phyloP scores from a whole-genome alignment of 2,888 invertebrate species.

The Macrosoma leucophasiata region DNA sequence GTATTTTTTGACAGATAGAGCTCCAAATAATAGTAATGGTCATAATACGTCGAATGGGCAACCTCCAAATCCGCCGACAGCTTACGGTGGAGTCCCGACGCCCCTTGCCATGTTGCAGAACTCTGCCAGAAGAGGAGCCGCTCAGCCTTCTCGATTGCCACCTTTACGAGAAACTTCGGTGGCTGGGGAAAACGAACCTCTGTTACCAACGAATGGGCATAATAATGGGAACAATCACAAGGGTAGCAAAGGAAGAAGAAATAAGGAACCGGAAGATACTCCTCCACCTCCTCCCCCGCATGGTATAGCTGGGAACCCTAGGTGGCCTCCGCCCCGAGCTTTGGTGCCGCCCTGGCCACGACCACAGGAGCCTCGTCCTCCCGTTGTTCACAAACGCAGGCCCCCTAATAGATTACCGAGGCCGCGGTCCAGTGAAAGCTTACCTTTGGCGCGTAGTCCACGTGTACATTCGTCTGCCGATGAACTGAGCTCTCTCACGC shows the following conservation, averaged over 20 bases:
- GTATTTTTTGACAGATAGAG: slow-evolving; percentile 88
- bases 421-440: slow-evolving; percentile 80
- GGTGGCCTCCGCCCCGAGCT: slow-evolving; percentile 70
- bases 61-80: slow-evolving; percentile 53
- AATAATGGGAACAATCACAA: slow-evolving; percentile 58
- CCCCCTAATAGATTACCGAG: slow-evolving; percentile 72
- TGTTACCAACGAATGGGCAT: slow-evolving; percentile 62
- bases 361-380: slow-evolving; percentile 62
- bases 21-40: slow-evolving; percentile 48
- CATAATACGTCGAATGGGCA: slow-evolving; percentile 41
- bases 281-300: slow-evolving; percentile 79
- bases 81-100: slow-evolving; percentile 83
- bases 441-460: slow-evolving; percentile 75
- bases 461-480: slow-evolving; percentile 87
- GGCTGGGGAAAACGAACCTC: slow-evolving; percentile 78
- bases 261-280: slow-evolving; percentile 59
- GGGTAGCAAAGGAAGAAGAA: slow-evolving; percentile 68
- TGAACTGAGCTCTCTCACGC: slow-evolving; percentile 86
- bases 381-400: slow-evolving; percentile 54
- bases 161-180: slow-evolving; percentile 73
- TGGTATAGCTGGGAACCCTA: slow-evolving; percentile 45
- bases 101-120: slow-evolving; percentile 80
- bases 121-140: slow-evolving; percentile 68
- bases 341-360: slow-evolving; percentile 80
- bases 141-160: slow-evolving; percentile 71